A percentile compares a stretch with the other conserved stretches of the same genome.
Conservation (phyloP, 2,113 vertebrate species). For the Menura novaehollandiae region DNA sequence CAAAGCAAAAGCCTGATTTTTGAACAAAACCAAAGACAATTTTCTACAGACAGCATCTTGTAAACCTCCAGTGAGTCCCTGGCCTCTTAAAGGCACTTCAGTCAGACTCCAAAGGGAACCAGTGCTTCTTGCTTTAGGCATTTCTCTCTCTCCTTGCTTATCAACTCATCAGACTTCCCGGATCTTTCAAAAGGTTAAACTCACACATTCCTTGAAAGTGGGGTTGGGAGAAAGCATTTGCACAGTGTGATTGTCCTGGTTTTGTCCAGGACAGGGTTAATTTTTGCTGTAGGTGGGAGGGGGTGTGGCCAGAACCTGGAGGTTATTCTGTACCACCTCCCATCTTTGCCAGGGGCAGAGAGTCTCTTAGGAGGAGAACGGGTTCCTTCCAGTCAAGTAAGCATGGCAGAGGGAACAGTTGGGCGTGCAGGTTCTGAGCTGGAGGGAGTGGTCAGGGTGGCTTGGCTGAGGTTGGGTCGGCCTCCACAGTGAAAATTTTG, state of each 20-base stretch:
- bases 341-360: accelerated
- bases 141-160: not conserved
- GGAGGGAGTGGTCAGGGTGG: not conserved
- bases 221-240: not conserved
- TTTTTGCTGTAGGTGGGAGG: not conserved
- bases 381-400: not conserved
- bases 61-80: not conserved
- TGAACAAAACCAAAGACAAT: not conserved
- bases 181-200: not conserved
- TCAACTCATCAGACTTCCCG: not conserved
- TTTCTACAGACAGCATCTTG: not conserved
- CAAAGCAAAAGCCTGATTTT: not conserved
- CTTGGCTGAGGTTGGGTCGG: accelerated
- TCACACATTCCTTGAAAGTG: not conserved
- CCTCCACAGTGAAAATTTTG: not conserved
- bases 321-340: not conserved
- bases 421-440: not conserved
- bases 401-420: not conserved
- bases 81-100: not conserved
- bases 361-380: not conserved
- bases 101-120: not conserved
- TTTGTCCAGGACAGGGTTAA: not conserved
- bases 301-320: not conserved
- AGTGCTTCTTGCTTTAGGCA: not conserved
- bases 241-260: not conserved